phyloP scores from a whole-genome alignment of 2,888 invertebrate genomes.

The Drosophila falleni region DNA sequence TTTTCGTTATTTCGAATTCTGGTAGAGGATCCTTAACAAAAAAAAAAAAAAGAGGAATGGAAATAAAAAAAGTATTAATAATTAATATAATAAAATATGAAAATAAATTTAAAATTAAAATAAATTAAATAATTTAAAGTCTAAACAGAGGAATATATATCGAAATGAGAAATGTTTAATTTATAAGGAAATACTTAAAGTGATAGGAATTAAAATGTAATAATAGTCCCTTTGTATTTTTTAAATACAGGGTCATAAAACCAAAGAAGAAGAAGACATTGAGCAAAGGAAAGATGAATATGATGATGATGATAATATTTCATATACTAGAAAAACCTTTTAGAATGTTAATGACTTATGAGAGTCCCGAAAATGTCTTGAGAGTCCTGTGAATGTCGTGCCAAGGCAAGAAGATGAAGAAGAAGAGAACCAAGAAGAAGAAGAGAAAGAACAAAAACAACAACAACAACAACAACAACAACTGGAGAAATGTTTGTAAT shows the following conservation, averaged over 20 bases:
- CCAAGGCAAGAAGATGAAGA: constrained; percentile 3
- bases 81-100: too few relatives aligned
- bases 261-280: background rate
- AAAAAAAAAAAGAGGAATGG: too few relatives aligned
- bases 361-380: constrained; percentile 62
- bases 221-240: background rate
- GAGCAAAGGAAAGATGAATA: constrained; percentile 16
- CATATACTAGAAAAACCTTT: constrained; percentile 75
- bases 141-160: too few relatives aligned
- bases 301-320: constrained; percentile 50
- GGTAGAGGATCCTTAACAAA: too few relatives aligned
- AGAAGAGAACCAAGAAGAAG: background rate
- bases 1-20: background rate
- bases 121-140: too few relatives aligned
- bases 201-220: too few relatives aligned
- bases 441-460: constrained; percentile 13
- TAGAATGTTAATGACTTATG: constrained; percentile 79
- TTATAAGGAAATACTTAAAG: too few relatives aligned
- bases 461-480: constrained; percentile 20
- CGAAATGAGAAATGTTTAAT: too few relatives aligned
- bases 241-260: background rate
- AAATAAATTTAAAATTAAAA: too few relatives aligned
- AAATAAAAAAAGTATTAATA: too few relatives aligned
- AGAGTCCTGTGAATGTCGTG: constrained; percentile 55
- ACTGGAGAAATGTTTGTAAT: constrained; percentile 60